phyloP scores from a whole-genome alignment of 2,797 vertebrate species.

The Anomalospiza imberbis region DNA sequence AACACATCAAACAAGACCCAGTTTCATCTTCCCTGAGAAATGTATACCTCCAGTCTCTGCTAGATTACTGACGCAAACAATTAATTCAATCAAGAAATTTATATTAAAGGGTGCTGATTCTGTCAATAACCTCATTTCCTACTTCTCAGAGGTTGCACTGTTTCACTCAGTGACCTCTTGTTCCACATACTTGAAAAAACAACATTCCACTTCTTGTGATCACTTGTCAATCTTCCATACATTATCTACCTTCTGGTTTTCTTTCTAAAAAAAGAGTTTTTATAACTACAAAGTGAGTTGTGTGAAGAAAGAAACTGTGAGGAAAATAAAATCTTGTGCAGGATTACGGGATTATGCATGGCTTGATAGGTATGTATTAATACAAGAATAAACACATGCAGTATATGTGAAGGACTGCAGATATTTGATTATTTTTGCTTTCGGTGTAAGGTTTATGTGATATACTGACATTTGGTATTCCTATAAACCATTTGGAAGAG shows the following conservation, averaged over 20 bases:
- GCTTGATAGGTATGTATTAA: neutral
- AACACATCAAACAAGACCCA: neutral
- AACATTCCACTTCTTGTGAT: neutral
- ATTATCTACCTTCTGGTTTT: neutral
- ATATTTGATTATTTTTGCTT: neutral
- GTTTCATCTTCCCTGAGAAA: slow-evolving; percentile 23
- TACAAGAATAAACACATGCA: neutral
- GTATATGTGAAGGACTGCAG: neutral
- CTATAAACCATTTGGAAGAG: neutral
- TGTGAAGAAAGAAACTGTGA: neutral
- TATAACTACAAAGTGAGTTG: neutral
- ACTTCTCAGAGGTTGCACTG: neutral
- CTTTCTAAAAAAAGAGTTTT: neutral
- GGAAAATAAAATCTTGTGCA: neutral
- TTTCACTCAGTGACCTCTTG: neutral
- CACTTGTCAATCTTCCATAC: neutral
- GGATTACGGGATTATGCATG: neutral
- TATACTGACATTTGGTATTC: neutral
- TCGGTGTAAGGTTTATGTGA: neutral
- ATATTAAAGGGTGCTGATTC: slow-evolving; percentile 16
- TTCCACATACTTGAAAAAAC: neutral
- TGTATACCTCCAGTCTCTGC: neutral
- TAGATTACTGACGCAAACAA: slow-evolving; percentile 39
- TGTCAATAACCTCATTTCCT: slow-evolving; percentile 15
- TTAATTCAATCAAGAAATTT: slow-evolving; percentile 47